Base-by-base conservation (phyloP, 2,888 invertebrate genomes). In the Pollenia labialis region DNA sequence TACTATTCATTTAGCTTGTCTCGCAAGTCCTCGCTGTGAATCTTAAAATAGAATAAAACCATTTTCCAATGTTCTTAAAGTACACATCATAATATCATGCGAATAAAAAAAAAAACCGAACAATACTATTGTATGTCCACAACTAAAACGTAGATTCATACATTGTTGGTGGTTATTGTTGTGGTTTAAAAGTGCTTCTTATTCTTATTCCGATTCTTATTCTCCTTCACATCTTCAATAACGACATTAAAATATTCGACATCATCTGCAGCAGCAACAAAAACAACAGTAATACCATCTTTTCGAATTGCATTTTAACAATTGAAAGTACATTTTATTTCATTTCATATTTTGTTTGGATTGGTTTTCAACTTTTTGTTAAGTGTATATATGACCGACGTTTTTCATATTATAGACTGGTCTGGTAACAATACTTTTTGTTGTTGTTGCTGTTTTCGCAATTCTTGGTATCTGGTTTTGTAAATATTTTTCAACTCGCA, bases 211-310 rank as follows among this genome's bases (percentile, higher is more conserved):
- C 32, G 6, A 32, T 32, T 32, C 32, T 32, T 32, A 32, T 77
- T 56, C 42, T 71, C 23, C 44, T 77, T 77, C 18, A 40, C 56
- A 62, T 56, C 50, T 23, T 62, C 54, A 81, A 80, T 75, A 81
- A 81, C 81, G 71, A 75, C 69, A 80, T 71, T 79, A 79, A 80
- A 83, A 56, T 48, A 75, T 75, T 75, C 80, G 75, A 80, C 56
- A 80, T 56, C 69, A 54, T 72, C 48, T 56, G 18, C 80, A 64
- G 60, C 72, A 62, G 32, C 68, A 60, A 42, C 62, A 77, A 16
- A 46, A 52, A 16, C 56, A 52, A 56, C 2, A 62, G 50, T 52
- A 77, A 32, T 8, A 77, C 44, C 50, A 62, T 62, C 52, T 64
- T 66, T 48, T 54, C 40, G 54, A 56, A 75, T 60, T 82, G 82